Percentiles rank a stretch among this genome's conserved stretches.
Evolutionary conservation across 2,888 invertebrate genomes (phyloP).

Genomic region (Hermodice carunculata): DNA sequence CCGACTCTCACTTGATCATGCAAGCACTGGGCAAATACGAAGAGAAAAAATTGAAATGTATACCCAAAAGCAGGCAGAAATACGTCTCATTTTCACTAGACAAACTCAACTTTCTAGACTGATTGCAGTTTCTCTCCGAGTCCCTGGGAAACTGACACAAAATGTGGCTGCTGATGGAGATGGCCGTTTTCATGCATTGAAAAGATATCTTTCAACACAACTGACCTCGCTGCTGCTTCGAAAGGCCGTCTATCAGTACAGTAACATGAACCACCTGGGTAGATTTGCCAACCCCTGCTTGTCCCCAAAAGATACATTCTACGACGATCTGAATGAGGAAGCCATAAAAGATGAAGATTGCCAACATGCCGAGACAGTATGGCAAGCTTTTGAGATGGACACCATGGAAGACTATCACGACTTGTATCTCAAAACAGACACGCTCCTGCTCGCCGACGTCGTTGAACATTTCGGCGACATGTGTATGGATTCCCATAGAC

Average conservation of each 20-base stretch:
- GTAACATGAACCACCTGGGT: not conserved
- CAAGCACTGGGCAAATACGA: not conserved
- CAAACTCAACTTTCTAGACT: conserved; percentile 46
- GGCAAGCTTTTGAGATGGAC: conserved; percentile 22
- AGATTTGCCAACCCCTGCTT: not conserved
- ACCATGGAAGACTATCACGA: conserved; percentile 48
- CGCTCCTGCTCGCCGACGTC: conserved; percentile 54
- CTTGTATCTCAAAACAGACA: conserved; percentile 47
- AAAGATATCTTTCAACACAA: not conserved
- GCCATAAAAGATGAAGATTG: conserved; percentile 35
- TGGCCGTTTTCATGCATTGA: conserved; percentile 15
- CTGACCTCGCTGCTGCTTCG: conserved; percentile 9
- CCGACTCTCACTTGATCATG: conserved; percentile 17
- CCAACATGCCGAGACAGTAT: conserved; percentile 31
- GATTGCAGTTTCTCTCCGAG: too few relatives aligned
- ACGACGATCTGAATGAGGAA: conserved; percentile 9
- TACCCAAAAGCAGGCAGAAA: conserved; percentile 34
- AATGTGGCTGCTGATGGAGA: too few relatives aligned
- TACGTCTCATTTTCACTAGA: conserved; percentile 29
- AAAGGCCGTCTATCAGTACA: not conserved
- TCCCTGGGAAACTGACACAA: too few relatives aligned
- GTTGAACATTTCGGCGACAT: conserved; percentile 55
- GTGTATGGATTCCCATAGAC: conserved; percentile 38
- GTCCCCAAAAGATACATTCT: conserved; percentile 18
- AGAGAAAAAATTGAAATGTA: conserved; percentile 22